These are phyloP conservation scores for Climacteris rufus DNA, from an alignment of 2,113 vertebrate genomes.

Conservation along the genomic window DNA sequence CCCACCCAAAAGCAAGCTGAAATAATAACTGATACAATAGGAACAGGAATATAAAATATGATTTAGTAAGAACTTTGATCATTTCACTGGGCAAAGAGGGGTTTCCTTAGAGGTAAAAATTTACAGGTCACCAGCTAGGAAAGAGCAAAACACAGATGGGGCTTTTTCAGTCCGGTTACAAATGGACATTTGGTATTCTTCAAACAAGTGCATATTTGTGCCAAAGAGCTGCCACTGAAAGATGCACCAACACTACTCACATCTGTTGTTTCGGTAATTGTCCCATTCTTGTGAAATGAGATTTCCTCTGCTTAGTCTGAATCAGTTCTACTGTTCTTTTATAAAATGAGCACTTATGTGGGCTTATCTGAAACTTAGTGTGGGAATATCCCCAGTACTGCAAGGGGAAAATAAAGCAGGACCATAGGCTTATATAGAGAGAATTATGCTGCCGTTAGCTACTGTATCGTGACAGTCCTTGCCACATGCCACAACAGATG, in stretches of 20 bases:
- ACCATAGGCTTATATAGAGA: background rate
- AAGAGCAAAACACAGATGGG: background rate
- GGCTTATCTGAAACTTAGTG: background rate
- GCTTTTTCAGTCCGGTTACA: background rate
- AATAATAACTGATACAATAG: background rate
- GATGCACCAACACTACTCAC: background rate
- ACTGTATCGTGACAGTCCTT: background rate
- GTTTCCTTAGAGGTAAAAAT: background rate
- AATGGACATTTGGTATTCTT: conserved; percentile 32
- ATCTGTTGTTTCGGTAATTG: conserved; percentile 27
- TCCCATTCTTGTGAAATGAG: background rate
- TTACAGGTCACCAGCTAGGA: background rate
- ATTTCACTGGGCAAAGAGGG: background rate
- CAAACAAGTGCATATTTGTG: background rate
- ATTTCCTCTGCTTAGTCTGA: background rate
- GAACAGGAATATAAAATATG: background rate
- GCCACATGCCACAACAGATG: background rate
- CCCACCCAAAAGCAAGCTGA: background rate
- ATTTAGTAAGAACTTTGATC: background rate
- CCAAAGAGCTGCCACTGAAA: conserved; percentile 18
- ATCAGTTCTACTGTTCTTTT: conserved; percentile 6
- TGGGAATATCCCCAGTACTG: background rate
- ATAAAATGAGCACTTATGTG: background rate
- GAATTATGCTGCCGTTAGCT: background rate
- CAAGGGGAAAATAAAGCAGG: background rate